These are phyloP conservation scores for Cyprinodon diabolis DNA, from an alignment of 2,797 vertebrate genomes.

Conservation along the genomic window DNA sequence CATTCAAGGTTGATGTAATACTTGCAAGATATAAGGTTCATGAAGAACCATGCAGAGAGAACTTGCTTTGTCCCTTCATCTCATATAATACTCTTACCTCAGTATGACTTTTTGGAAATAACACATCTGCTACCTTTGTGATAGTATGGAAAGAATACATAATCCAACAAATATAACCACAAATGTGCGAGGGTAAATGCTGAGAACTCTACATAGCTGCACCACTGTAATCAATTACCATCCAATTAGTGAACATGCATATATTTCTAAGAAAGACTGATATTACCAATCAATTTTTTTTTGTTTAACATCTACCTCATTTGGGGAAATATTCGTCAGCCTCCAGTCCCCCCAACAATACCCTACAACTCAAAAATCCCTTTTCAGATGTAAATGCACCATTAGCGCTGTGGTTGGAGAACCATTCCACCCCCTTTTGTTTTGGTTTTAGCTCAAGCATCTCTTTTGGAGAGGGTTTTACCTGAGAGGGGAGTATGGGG, in stretches of 20 bases:
- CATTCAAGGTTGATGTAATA: conserved; percentile 41
- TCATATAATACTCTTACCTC: conserved; percentile 27
- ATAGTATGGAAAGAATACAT: conserved; percentile 19
- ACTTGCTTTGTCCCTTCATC: conserved; percentile 44
- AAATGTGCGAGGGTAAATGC: not conserved
- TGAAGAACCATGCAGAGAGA: conserved; percentile 48
- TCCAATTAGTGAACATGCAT: not conserved
- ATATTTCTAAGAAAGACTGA: not conserved
- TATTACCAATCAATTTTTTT: not conserved
- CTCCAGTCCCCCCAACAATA: too few species aligned
- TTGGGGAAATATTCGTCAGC: not conserved
- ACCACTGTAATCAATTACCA: not conserved
- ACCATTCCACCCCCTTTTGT: too few species aligned
- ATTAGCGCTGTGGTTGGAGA: too few species aligned
- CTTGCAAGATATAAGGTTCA: conserved; percentile 59
- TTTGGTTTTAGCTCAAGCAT: too few species aligned
- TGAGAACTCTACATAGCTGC: not conserved
- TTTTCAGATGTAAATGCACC: too few species aligned
- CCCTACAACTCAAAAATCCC: too few species aligned
- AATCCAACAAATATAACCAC: not conserved
- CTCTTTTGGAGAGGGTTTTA: too few species aligned
- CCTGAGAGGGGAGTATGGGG: too few species aligned
- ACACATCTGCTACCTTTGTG: conserved; percentile 11
- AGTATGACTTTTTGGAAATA: conserved; percentile 29
- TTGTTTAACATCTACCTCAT: not conserved